These are phyloP conservation scores for Peromyscus attwateri DNA, from an alignment of 2,797 vertebrate genomes.

Conservation along the genomic window DNA sequence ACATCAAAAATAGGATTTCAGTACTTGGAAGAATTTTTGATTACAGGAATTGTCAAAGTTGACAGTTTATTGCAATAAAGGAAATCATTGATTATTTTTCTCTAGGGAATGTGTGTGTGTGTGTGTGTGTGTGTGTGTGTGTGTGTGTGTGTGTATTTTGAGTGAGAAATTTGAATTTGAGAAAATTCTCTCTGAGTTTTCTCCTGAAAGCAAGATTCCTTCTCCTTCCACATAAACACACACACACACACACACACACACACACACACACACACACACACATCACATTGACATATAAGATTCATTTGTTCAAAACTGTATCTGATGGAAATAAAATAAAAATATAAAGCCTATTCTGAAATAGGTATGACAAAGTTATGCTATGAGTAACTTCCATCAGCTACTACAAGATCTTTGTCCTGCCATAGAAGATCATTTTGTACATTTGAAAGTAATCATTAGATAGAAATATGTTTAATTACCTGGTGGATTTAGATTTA, in stretches of 20 bases:
- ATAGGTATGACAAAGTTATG: background rate
- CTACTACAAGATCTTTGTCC: background rate
- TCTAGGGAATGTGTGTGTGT: background rate
- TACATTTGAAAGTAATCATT: background rate
- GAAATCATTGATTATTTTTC: background rate
- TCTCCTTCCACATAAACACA: background rate
- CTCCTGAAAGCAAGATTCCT: background rate
- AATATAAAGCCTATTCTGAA: background rate
- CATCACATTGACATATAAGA: background rate
- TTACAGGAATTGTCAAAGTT: background rate
- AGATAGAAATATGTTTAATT: background rate
- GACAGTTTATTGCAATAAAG: background rate
- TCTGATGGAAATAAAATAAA: background rate
- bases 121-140: too few species aligned
- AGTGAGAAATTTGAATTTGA: too few species aligned
- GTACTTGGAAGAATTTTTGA: conserved; percentile 29
- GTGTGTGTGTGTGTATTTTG: background rate
- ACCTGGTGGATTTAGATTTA: background rate
- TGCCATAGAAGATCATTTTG: background rate
- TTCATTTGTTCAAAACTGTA: background rate
- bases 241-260: background rate
- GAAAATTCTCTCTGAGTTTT: background rate
- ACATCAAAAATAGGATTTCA: conserved; percentile 25
- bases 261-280: background rate
- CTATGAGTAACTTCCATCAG: background rate